Evolutionary conservation across 2,113 vertebrate species (phyloP).

Genomic region (Pseudopodoces humilis): DNA sequence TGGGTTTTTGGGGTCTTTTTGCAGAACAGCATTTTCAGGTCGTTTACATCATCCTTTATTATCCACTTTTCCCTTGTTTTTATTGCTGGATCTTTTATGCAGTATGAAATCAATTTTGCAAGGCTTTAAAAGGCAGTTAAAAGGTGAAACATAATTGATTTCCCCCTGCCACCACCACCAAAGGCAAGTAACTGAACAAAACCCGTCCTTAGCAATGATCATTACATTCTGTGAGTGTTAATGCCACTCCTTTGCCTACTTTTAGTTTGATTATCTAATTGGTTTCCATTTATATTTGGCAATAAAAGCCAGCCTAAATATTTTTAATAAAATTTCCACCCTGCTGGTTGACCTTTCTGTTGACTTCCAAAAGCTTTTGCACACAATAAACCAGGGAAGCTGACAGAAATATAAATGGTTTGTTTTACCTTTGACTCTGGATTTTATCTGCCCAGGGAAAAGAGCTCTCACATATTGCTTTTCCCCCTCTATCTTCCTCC

Average conservation of each 20-base stretch:
- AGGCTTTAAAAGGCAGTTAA: slow-evolving; percentile 41
- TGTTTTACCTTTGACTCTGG: background rate
- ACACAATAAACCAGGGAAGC: background rate
- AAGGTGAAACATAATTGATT: slow-evolving; percentile 37
- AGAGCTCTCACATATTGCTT: background rate
- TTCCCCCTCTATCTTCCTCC: background rate
- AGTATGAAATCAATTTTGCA: slow-evolving; percentile 24
- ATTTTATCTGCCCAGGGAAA: background rate
- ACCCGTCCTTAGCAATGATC: background rate
- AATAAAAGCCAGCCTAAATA: slow-evolving; percentile 35
- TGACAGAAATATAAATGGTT: background rate
- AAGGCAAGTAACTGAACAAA: background rate
- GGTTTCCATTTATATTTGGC: slow-evolving; percentile 29
- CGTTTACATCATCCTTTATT: background rate
- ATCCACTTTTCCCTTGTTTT: background rate
- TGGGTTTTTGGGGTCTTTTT: fast-evolving
- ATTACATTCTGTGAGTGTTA: background rate
- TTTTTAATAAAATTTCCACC: slow-evolving; percentile 3
- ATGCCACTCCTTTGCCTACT: background rate
- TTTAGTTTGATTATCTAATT: slow-evolving; percentile 10
- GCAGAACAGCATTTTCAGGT: background rate
- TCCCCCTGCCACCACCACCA: background rate
- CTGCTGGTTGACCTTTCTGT: background rate
- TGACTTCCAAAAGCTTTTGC: background rate
- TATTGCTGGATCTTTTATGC: background rate